phyloP scores from a whole-genome alignment of 2,113 vertebrate species.

The Albula glossodonta region DNA sequence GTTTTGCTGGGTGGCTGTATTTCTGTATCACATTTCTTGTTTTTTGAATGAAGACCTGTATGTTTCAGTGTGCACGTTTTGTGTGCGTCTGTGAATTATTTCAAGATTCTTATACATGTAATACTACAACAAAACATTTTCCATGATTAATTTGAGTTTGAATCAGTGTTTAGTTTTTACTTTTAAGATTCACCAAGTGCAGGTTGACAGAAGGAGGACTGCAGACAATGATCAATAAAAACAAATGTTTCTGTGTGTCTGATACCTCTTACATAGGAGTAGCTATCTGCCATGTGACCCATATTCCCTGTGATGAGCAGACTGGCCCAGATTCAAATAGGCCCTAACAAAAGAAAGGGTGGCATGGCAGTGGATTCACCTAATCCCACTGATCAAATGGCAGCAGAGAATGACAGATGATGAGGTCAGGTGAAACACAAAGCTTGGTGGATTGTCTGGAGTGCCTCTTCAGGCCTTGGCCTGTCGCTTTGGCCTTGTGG shows the following conservation, averaged over 20 bases:
- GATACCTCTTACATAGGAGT: neutral
- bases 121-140: too few relatives aligned
- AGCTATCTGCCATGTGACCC: neutral
- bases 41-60: too few relatives aligned
- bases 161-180: neutral
- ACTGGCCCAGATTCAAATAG: neutral
- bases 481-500: conserved; percentile 10
- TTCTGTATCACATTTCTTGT: too few relatives aligned
- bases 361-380: neutral
- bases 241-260: neutral
- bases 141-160: neutral
- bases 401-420: conserved; percentile 23
- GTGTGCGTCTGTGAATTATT: too few relatives aligned
- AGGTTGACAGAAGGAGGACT: neutral
- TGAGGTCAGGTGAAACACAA: conserved; percentile 25
- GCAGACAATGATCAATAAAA: neutral
- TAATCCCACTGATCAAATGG: conserved; percentile 26
- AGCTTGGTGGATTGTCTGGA: conserved; percentile 3
- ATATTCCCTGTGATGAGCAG: neutral
- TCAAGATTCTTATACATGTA: too few relatives aligned
- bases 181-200: neutral
- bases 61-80: too few relatives aligned
- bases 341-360: neutral
- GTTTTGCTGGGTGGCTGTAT: too few relatives aligned
- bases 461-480: neutral